These are phyloP conservation scores for Willowsia nigromaculata DNA, from an alignment of 2,888 invertebrate species.

Conservation along the genomic window DNA sequence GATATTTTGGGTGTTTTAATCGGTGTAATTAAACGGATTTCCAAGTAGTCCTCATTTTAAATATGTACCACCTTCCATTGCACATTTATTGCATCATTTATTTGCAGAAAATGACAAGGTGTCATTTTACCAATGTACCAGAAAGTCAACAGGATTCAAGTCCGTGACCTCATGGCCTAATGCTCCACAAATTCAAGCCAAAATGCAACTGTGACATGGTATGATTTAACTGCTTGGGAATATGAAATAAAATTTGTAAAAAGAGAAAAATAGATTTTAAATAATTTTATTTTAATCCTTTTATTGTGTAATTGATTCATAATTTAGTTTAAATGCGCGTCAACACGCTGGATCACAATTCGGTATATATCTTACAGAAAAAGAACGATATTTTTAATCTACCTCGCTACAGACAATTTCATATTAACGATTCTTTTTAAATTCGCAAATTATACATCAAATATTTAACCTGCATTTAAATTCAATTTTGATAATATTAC, in stretches of 20 bases:
- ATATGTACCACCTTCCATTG: no score
- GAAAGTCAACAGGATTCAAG: no score
- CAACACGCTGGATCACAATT: constrained; percentile 65
- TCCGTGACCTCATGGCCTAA: no score
- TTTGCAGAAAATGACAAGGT: no score
- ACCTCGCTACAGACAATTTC: not conserved
- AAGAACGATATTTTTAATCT: not conserved
- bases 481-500: not conserved
- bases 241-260: not conserved
- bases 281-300: not conserved
- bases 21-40: no score
- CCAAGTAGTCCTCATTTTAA: no score
- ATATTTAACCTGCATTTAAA: not conserved
- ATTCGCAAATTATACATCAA: not conserved
- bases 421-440: not conserved
- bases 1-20: no score
- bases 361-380: constrained; percentile 54
- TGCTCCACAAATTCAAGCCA: no score
- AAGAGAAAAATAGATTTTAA: not conserved
- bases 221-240: not conserved
- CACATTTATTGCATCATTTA: no score
- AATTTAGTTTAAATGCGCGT: constrained; percentile 58
- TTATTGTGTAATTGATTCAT: constrained; percentile 13
- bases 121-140: no score
- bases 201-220: no score